These are phyloP conservation scores for Chionis minor DNA, from an alignment of 2,113 vertebrate genomes.

Conservation along the genomic window DNA sequence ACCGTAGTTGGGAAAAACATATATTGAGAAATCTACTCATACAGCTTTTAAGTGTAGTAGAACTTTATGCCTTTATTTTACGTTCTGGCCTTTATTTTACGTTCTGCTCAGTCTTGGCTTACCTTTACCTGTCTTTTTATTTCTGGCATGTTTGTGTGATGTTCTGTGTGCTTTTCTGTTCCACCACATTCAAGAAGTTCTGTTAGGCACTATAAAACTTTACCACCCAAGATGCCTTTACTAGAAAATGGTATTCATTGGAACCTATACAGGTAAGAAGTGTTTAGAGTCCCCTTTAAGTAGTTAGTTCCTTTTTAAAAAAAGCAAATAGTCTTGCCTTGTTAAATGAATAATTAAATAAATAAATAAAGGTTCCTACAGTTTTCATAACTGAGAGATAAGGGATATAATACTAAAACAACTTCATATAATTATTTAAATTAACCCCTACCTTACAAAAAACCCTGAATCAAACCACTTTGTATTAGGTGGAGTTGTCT, in stretches of 20 bases:
- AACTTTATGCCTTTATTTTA: not conserved
- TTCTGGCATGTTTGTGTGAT: slow-evolving; percentile 54
- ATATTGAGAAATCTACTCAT: not conserved
- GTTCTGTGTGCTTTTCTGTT: slow-evolving; percentile 46
- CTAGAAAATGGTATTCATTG: slow-evolving; percentile 90
- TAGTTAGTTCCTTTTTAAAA: not conserved
- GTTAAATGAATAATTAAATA: not conserved
- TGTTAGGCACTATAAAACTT: slow-evolving; percentile 88
- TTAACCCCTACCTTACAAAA: not conserved
- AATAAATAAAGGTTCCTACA: not conserved
- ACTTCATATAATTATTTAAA: not conserved
- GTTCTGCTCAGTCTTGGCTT: slow-evolving; percentile 23
- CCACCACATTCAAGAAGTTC: slow-evolving; percentile 78
- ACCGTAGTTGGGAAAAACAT: not conserved
- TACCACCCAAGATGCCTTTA: slow-evolving; percentile 93
- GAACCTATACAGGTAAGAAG: slow-evolving; percentile 91
- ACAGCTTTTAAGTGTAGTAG: not conserved
- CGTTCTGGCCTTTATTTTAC: not conserved
- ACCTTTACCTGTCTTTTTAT: slow-evolving; percentile 58
- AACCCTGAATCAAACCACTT: not conserved
- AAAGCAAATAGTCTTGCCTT: not conserved
- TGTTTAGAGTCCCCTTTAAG: not conserved
- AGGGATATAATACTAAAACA: not conserved
- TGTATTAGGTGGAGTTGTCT: not conserved
- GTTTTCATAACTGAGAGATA: not conserved